phyloP scores from a whole-genome alignment of 2,113 vertebrate genomes.

The Rhinolophus sinicus region DNA sequence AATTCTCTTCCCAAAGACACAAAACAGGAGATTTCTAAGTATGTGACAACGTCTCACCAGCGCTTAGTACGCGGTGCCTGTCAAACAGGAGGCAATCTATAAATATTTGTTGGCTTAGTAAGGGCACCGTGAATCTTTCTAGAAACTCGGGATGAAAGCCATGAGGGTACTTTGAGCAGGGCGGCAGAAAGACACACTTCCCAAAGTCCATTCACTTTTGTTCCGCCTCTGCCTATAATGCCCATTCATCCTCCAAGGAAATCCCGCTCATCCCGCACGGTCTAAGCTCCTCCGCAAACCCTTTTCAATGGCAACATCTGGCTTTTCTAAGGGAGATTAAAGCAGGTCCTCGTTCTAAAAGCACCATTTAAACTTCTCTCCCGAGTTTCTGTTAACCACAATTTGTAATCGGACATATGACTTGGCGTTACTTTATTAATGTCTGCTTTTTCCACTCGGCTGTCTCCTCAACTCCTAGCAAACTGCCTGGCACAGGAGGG shows the following conservation, averaged over 20 bases:
- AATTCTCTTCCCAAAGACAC: slow-evolving; percentile 27
- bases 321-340: neutral
- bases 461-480: neutral
- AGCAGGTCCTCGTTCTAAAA: neutral
- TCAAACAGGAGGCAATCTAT: slow-evolving; percentile 11
- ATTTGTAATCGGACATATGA: neutral
- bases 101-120: neutral
- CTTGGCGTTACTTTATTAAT: neutral
- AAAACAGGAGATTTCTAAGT: slow-evolving; percentile 22
- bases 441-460: neutral
- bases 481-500: neutral
- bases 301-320: neutral
- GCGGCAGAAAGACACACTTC: neutral
- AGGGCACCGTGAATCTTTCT: neutral
- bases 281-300: neutral
- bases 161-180: neutral
- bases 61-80: neutral
- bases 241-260: neutral
- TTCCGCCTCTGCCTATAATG: neutral
- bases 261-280: neutral
- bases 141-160: slow-evolving; percentile 14
- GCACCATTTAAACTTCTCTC: neutral
- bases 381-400: neutral
- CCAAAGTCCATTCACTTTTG: neutral
- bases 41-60: neutral